Evolutionary conservation across 2,888 invertebrate genomes (phyloP).

Genomic region (Lepas anatifera): DNA sequence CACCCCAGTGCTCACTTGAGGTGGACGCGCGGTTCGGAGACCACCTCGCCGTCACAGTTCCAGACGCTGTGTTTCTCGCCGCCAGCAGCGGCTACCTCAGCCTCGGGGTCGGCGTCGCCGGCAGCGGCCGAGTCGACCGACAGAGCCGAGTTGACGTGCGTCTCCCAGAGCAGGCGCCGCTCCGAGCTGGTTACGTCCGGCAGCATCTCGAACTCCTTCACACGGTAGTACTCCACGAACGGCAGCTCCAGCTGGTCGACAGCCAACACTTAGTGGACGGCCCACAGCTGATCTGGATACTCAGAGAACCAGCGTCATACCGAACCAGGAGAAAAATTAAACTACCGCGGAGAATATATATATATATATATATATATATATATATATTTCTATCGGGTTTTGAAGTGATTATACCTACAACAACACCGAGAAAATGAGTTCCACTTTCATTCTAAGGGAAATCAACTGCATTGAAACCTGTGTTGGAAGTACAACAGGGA

Average conservation of each 20-base stretch:
- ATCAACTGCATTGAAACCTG: too few relatives aligned
- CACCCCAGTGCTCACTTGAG: constrained; percentile 17
- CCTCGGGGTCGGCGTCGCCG: constrained; percentile 25
- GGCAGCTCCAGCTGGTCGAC: constrained; percentile 54
- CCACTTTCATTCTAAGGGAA: too few relatives aligned
- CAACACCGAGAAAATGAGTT: too few relatives aligned
- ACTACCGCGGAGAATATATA: too few relatives aligned
- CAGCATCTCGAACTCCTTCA: constrained; percentile 55
- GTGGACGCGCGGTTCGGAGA: constrained; percentile 17
- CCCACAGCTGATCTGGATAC: too few relatives aligned
- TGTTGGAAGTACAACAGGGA: too few relatives aligned
- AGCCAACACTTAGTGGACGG: too few relatives aligned
- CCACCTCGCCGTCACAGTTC: constrained; percentile 24
- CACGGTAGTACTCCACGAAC: constrained; percentile 60
- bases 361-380: too few relatives aligned
- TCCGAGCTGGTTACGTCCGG: constrained; percentile 30
- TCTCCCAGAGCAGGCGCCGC: not conserved
- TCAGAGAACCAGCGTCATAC: too few relatives aligned
- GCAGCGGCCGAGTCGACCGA: not conserved
- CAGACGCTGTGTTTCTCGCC: constrained; percentile 20
- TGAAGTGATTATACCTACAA: too few relatives aligned
- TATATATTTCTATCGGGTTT: too few relatives aligned
- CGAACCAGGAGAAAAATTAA: too few relatives aligned
- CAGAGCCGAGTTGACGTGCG: not conserved
- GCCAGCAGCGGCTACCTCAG: constrained; percentile 28